Evolutionary conservation across 2,113 vertebrate genomes (phyloP), one percentile per base, ranked within the genome.

Genomic region (Echinops telfairi): DNA sequence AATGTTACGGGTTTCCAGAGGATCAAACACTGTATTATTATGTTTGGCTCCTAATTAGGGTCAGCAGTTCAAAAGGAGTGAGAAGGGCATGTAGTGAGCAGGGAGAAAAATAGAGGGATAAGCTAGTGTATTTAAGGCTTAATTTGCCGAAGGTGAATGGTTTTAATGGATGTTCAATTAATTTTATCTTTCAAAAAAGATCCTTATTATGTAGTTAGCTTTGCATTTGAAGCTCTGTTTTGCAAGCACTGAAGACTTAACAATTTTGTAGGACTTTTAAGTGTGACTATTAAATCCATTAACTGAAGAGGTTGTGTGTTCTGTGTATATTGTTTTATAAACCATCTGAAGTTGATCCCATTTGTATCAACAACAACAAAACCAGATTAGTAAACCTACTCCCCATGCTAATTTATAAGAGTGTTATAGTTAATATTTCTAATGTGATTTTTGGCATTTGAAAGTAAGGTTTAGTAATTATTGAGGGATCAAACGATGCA

Each of bases 1-100:
- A 96, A 95, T 96, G 95, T 96, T 95, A 96, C 93, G 96, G 89
- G 82, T 93, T 96, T 97, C 93, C 92, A 97, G 95, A 93, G 90
- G 85, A 95, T 97, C 95, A 95, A 96, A 95, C 82, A 23, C 73
- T 82, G 89, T 93, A 71, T 95, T 96, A 94, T 96, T 96, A 90
- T 95, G 78, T 90, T 96, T 96, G 97, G 95, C 96, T 96, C 89
- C 88, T 75, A 68, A 83, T 78, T 86, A 16, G 4, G 96, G 93
- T 96, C 94, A 96, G 78, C 68, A 95, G 96, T 96, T 95, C 93
- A 95, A 79, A 86, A 91, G 83, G 75, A 95, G 62, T 81, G 36
- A 73, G 60, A 70, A 60, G 64, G 33, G 91, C 73, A 11, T 5
- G 0, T 43, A 40, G n/a, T 17, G 73, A 38, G 71, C 12, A 27